Percentiles rank a stretch among this genome's conserved stretches.
phyloP scores from a whole-genome alignment of 2,797 vertebrate species.

The Paramormyrops hopkinsi region DNA sequence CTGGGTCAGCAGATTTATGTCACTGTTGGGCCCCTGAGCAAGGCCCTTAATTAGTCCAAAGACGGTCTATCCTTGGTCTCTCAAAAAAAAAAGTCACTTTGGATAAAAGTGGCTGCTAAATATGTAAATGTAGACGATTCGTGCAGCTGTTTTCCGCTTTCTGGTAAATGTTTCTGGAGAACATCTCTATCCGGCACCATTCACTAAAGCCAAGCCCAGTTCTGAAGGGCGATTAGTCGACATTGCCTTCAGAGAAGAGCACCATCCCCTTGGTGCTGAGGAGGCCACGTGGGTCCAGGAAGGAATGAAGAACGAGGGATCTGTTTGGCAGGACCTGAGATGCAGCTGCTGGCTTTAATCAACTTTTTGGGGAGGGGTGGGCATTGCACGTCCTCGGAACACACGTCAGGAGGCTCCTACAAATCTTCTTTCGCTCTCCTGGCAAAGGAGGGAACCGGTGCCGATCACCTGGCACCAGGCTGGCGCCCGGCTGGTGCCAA shows the following conservation, averaged over 20 bases:
- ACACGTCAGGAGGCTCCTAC: slow-evolving; percentile 48
- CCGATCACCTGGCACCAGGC: slow-evolving; percentile 56
- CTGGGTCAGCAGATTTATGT: not conserved
- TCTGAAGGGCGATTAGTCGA: slow-evolving; percentile 50
- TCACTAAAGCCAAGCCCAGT: slow-evolving; percentile 33
- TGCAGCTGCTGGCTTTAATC: slow-evolving; percentile 72
- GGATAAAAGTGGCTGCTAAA: not conserved
- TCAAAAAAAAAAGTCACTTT: not conserved
- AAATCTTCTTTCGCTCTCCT: slow-evolving; percentile 66
- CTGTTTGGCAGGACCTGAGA: slow-evolving; percentile 64
- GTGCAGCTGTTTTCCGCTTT: not conserved
- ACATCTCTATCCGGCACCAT: slow-evolving; percentile 40
- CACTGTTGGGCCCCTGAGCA: not conserved
- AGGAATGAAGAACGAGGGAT: slow-evolving; percentile 27
- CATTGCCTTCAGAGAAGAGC: slow-evolving; percentile 41
- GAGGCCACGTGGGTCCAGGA: slow-evolving; percentile 23
- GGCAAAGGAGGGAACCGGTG: slow-evolving; percentile 51
- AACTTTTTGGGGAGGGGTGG: slow-evolving; percentile 57
- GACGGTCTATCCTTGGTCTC: not conserved
- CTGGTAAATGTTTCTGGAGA: slow-evolving; percentile 36
- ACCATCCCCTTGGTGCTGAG: not conserved
- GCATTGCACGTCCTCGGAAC: slow-evolving; percentile 60
- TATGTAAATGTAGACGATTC: not conserved
- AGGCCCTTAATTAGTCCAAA: not conserved
- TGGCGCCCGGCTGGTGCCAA: slow-evolving; percentile 46